Base-by-base conservation (phyloP, 2,797 vertebrate species). In the Nannoperca obscura region DNA sequence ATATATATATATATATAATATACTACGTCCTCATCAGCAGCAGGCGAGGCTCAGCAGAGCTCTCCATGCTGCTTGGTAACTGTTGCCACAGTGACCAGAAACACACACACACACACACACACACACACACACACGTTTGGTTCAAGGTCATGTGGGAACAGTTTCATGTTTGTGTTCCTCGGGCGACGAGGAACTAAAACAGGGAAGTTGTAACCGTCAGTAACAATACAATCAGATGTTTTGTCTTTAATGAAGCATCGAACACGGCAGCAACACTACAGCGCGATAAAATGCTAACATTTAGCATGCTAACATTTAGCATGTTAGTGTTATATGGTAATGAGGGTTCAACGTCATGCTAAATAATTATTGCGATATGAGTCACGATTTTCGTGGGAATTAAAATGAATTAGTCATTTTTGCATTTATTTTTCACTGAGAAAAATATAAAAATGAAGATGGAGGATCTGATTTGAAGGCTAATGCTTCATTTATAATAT, bases 21-120 rank as follows among this genome's bases (percentile, higher is more conserved):
- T 5, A 22, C 66, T 13, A 2, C 57, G 5, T 74, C 69, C 52
- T 84, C 68, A 19, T 70, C 76, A 32, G 65, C 10, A 44, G 47
- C 72, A 69, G 57, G 15, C 69, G 7, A 59, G 32, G 60, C 78
- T 76, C 82, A 49, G 59, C 32, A 52, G 30, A 79, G 74, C 85
- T 82, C 68, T 15, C 46, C 20, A 34, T 63, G 86, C 83, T 88
- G 85, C 87, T 27, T 89, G 64, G 87, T 82, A 62, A 88, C 83
- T 57, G 88, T 89, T 88, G 81, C 88, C 84, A 89, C 69, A 74
- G 90, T 80, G 75, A 91, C 86, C 82, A 85, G 58, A 77, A 63
- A 78, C 54, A 67, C 49, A 20, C 85, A 75, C 73, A 53, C 77
- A 47, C 60, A 14, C 57, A 30, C 79, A 40, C 70, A 52, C 71